Evolutionary conservation across 2,113 vertebrate species (phyloP).

Genomic region (Garra rufa): DNA sequence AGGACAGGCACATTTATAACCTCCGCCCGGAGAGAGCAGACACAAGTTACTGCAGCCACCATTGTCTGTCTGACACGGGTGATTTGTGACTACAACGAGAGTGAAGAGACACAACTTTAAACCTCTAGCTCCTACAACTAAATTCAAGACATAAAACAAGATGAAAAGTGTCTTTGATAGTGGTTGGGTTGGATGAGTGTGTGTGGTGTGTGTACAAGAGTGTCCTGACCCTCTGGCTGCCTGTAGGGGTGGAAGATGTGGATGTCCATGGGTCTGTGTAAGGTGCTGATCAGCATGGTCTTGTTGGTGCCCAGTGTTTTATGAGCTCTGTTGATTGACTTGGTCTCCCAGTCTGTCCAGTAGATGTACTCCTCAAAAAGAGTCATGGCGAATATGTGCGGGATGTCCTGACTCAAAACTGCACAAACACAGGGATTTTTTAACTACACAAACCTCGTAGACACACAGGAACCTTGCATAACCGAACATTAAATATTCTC

Average conservation of each 20-base stretch:
- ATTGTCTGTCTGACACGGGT: constrained; percentile 90
- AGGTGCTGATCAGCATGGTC: constrained; percentile 88
- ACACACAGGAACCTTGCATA: neutral
- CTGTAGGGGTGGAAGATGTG: constrained; percentile 94
- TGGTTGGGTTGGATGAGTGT: too few species aligned
- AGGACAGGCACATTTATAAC: constrained; percentile 93
- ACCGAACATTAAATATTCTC: neutral
- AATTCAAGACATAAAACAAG: neutral
- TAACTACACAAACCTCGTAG: neutral
- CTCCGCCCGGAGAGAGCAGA: constrained; percentile 87
- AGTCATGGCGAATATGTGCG: constrained; percentile 96
- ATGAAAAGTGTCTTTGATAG: neutral
- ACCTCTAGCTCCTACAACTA: neutral
- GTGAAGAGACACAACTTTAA: neutral
- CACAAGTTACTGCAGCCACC: constrained; percentile 96
- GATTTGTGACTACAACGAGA: constrained; percentile 82
- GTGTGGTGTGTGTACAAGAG: neutral
- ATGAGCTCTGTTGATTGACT: constrained; percentile 96
- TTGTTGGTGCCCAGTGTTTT: constrained; percentile 91
- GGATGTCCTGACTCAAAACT: constrained; percentile 96
- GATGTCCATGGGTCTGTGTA: constrained; percentile 97
- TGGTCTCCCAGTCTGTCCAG: constrained; percentile 99
- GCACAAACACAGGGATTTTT: constrained; percentile 40
- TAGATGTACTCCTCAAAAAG: constrained; percentile 97
- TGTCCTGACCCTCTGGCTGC: constrained; percentile 82